A percentile compares a stretch with the other conserved stretches of the same genome.
phyloP scores from a whole-genome alignment of 2,113 vertebrate species.

The Ardeotis arabs region DNA sequence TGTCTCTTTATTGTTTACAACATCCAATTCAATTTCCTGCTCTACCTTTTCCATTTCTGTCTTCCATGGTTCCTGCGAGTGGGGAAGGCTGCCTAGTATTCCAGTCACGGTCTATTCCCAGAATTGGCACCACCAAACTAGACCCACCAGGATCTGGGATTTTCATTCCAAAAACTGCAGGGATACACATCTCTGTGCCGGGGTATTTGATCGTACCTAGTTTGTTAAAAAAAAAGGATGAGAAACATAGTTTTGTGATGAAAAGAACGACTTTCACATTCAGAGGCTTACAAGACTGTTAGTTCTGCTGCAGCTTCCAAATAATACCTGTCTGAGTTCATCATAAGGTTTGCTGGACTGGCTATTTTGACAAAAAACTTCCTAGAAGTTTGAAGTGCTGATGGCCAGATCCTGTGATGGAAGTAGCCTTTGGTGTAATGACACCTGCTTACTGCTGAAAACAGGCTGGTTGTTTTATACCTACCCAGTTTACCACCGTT shows the following conservation, averaged over 20 bases:
- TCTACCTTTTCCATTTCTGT: slow-evolving; percentile 83
- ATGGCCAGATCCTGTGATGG: background rate
- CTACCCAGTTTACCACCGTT: slow-evolving; percentile 78
- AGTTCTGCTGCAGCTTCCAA: background rate
- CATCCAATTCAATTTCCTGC: background rate
- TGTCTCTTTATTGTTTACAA: background rate
- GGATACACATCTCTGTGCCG: slow-evolving; percentile 74
- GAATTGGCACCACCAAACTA: slow-evolving; percentile 82
- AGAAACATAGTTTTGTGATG: background rate
- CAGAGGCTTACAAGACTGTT: background rate
- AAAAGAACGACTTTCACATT: background rate
- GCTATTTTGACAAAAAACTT: background rate
- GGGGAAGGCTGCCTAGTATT: slow-evolving; percentile 70
- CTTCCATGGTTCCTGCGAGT: slow-evolving; percentile 88
- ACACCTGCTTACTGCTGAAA: background rate
- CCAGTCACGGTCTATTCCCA: slow-evolving; percentile 80
- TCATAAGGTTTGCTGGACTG: background rate
- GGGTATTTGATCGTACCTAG: slow-evolving; percentile 81
- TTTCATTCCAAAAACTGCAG: slow-evolving; percentile 85
- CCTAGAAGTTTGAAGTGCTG: background rate
- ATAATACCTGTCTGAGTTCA: background rate
- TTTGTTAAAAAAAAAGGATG: background rate
- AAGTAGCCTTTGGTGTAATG: background rate
- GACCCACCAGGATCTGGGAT: slow-evolving; percentile 89
- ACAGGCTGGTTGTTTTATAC: background rate